A percentile compares a stretch with the other conserved stretches of the same genome.
phyloP scores from a whole-genome alignment of 2,888 invertebrate genomes.

The Epistrophe grossulariae region DNA sequence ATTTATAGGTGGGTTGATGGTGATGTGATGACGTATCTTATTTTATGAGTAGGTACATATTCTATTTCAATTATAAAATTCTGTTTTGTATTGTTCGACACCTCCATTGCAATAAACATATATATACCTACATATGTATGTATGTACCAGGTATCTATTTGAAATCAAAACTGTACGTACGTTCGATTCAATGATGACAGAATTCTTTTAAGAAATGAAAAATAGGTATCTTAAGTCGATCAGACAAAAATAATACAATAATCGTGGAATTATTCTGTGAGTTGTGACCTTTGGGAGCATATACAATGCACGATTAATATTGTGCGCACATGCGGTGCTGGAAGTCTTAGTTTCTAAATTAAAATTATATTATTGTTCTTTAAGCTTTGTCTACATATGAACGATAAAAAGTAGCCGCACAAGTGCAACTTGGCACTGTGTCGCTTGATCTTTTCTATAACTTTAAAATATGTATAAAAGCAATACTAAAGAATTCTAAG shows the following conservation, averaged over 20 bases:
- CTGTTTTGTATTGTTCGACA: neutral
- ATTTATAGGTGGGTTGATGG: neutral
- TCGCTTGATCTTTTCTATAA: slow-evolving; percentile 42
- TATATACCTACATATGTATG: no score
- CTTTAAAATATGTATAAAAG: neutral
- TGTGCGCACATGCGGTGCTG: slow-evolving; percentile 4
- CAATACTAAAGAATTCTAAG: slow-evolving; percentile 1
- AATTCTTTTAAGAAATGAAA: neutral
- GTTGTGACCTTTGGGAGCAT: slow-evolving; percentile 53
- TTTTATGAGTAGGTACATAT: neutral
- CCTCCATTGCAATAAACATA: neutral
- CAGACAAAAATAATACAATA: slow-evolving; percentile 21
- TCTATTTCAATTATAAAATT: neutral
- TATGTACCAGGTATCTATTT: no score
- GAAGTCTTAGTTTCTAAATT: slow-evolving; percentile 3
- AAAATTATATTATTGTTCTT: neutral
- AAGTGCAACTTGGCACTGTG: slow-evolving; percentile 15
- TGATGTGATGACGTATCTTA: neutral
- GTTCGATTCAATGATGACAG: neutral
- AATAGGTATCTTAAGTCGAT: slow-evolving; percentile 20
- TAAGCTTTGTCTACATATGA: neutral
- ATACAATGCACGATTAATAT: slow-evolving; percentile 47
- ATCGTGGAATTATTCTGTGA: slow-evolving; percentile 35
- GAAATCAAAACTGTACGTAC: neutral
- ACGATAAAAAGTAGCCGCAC: neutral